Percentiles rank a stretch among this genome's conserved stretches.
Conservation (phyloP, 2,113 vertebrate genomes). For the Eurypyga helias region DNA sequence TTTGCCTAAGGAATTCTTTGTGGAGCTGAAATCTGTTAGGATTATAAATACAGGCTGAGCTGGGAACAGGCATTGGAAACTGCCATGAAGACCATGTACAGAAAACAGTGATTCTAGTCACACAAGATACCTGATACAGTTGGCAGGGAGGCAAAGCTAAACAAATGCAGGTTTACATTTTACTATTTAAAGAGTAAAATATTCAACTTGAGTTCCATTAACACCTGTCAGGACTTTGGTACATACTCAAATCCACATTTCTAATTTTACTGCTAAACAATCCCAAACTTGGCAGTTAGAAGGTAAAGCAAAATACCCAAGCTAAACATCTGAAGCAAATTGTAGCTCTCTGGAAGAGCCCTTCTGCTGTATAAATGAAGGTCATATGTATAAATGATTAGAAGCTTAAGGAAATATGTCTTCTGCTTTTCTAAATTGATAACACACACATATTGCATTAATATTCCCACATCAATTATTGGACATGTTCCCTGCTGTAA, state of each 20-base stretch:
- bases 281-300: slow-evolving; percentile 62
- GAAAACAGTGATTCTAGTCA: slow-evolving; percentile 70
- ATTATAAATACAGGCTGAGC: slow-evolving; percentile 37
- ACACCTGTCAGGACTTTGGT: slow-evolving; percentile 66
- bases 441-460: slow-evolving; percentile 52
- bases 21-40: slow-evolving; percentile 25
- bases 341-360: slow-evolving; percentile 51
- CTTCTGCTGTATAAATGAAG: slow-evolving; percentile 63
- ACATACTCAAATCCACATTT: slow-evolving; percentile 59
- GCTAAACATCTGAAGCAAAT: slow-evolving; percentile 68
- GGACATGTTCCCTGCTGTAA: slow-evolving; percentile 36
- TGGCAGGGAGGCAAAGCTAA: slow-evolving; percentile 64
- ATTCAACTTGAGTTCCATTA: slow-evolving; percentile 67
- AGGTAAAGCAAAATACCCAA: slow-evolving; percentile 53
- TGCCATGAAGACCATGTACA: slow-evolving; percentile 45
- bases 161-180: slow-evolving; percentile 68
- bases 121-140: slow-evolving; percentile 57
- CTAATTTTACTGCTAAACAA: slow-evolving; percentile 71
- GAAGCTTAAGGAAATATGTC: slow-evolving; percentile 68
- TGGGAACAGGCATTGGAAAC: slow-evolving; percentile 56
- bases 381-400: slow-evolving; percentile 66
- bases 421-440: slow-evolving; percentile 66
- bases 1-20: slow-evolving; percentile 26
- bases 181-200: slow-evolving; percentile 70
- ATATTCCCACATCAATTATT: slow-evolving; percentile 63